phyloP scores from a whole-genome alignment of 2,113 vertebrate genomes.

The Dasyornis broadbenti region DNA sequence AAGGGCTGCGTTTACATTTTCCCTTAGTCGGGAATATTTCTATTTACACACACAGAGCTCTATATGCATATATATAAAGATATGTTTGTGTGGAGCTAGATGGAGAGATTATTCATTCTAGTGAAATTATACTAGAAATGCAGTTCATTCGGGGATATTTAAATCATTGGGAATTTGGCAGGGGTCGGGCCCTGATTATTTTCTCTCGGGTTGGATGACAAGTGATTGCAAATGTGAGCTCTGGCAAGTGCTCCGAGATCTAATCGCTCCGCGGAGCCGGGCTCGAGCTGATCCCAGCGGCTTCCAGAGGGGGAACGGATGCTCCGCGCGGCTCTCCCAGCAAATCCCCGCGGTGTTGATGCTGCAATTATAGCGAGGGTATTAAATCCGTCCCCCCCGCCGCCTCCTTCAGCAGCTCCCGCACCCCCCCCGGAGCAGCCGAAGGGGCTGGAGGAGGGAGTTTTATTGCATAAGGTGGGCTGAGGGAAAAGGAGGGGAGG shows the following conservation, averaged over 20 bases:
- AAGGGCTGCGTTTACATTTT: not conserved
- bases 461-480: slow-evolving; percentile 10
- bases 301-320: slow-evolving; percentile 7
- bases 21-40: slow-evolving; percentile 20
- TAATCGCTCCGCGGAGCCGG: not conserved
- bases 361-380: not conserved
- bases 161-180: slow-evolving; percentile 46
- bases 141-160: slow-evolving; percentile 42
- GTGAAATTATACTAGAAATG: slow-evolving; percentile 17
- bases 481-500: not conserved
- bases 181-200: slow-evolving; percentile 42
- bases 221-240: slow-evolving; percentile 52
- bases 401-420: not conserved
- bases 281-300: not conserved
- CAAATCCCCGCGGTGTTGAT: not conserved
- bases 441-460: not conserved
- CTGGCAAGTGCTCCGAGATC: slow-evolving; percentile 38
- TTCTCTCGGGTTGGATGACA: slow-evolving; percentile 35
- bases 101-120: slow-evolving; percentile 38
- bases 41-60: slow-evolving; percentile 20
- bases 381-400: not conserved
- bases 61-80: slow-evolving; percentile 3
- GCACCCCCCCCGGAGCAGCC: not conserved
- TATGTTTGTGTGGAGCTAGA: slow-evolving; percentile 26
- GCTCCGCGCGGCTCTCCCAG: not conserved